Conservation (phyloP, 2,113 vertebrate genomes). For the Paramisgurnus dabryanus region DNA sequence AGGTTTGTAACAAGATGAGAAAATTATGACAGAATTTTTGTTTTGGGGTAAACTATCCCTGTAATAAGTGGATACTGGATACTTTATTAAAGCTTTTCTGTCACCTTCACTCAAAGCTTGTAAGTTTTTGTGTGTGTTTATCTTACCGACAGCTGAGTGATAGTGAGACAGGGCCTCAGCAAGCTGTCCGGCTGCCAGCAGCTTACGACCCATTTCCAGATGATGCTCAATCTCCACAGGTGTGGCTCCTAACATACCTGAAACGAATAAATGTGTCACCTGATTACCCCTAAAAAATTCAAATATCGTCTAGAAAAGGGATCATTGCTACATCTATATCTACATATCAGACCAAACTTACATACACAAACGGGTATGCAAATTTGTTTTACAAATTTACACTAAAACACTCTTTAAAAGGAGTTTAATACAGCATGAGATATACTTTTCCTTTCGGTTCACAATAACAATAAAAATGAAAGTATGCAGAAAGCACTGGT, state of each 20-base stretch:
- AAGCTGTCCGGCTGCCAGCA: conserved; percentile 82
- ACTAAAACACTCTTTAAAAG: not conserved
- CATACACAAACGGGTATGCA: not conserved
- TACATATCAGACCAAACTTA: not conserved
- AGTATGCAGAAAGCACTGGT: not conserved
- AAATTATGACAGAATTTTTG: too few relatives aligned
- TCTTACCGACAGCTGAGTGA: conserved; percentile 84
- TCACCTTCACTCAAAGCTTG: too few relatives aligned
- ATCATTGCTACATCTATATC: too few relatives aligned
- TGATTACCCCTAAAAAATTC: not conserved
- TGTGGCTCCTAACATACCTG: conserved; percentile 78
- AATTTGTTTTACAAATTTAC: not conserved
- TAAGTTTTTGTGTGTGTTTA: too few relatives aligned
- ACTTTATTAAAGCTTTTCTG: too few relatives aligned
- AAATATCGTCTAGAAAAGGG: too few relatives aligned
- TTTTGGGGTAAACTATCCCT: too few relatives aligned
- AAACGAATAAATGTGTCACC: conserved; percentile 39
- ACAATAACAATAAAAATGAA: not conserved
- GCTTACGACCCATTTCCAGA: conserved; percentile 84
- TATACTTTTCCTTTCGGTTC: not conserved
- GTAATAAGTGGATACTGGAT: too few relatives aligned
- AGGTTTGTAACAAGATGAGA: too few relatives aligned
- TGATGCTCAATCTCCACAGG: conserved; percentile 83
- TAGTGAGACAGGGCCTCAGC: conserved; percentile 84
- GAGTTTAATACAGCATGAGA: not conserved